These are phyloP conservation scores for Rhopalosiphum maidis DNA, from an alignment of 1,140 invertebrate species.

Conservation along the genomic window DNA sequence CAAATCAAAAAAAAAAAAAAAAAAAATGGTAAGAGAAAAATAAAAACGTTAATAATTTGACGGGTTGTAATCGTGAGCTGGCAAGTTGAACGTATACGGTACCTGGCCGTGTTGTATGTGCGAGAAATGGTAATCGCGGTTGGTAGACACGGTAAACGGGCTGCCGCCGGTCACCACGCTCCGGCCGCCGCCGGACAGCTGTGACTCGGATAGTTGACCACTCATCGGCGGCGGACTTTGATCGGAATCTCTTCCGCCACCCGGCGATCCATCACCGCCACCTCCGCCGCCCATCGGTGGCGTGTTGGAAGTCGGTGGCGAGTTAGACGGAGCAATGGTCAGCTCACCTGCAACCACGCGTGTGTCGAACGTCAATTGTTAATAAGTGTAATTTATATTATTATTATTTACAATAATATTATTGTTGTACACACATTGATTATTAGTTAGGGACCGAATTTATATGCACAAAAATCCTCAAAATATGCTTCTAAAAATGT, in stretches of 20 bases:
- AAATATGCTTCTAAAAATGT: too few relatives aligned
- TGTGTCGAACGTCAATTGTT: background rate
- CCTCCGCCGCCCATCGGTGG: conserved; percentile 64
- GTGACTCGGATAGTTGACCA: conserved; percentile 63
- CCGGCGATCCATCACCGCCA: conserved; percentile 59
- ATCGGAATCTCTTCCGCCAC: conserved; percentile 58
- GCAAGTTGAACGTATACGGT: conserved; percentile 61
- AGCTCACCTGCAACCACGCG: conserved; percentile 63
- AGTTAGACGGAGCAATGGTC: conserved; percentile 66
- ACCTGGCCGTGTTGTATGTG: conserved; percentile 92
- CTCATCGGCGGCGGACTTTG: conserved; percentile 65
- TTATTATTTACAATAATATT: background rate
- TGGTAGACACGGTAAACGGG: conserved; percentile 67
- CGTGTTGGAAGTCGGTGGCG: conserved; percentile 71
- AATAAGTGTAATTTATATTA: background rate
- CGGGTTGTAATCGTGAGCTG: conserved; percentile 58
- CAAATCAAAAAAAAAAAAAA: conserved; percentile 34
- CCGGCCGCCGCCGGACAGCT: conserved; percentile 64
- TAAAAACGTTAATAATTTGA: conserved; percentile 56
- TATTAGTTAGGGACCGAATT: too few relatives aligned
- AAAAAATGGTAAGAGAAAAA: conserved; percentile 1
- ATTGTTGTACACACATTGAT: background rate
- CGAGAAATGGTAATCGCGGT: conserved; percentile 82
- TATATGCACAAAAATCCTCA: too few relatives aligned
- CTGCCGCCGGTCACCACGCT: conserved; percentile 65